Percentiles rank a stretch among this genome's conserved stretches.
Conservation (phyloP, 2,888 invertebrate genomes). For the Eumerus sabulonum region DNA sequence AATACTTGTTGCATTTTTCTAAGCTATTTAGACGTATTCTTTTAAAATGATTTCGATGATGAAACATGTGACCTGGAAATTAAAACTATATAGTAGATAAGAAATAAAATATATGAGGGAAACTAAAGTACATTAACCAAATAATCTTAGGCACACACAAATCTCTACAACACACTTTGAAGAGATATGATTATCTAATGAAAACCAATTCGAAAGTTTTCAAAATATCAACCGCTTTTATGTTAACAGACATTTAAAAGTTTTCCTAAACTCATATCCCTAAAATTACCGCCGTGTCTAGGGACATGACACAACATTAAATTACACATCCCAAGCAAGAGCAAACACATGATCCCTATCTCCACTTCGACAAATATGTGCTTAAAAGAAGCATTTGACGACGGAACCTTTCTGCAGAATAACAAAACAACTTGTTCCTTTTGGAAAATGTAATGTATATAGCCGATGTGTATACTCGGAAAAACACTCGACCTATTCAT, state of each 20-base stretch:
- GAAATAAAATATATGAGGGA: too few species aligned
- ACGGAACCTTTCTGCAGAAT: constrained; percentile 24
- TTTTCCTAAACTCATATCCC: constrained; percentile 15
- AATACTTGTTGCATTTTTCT: too few species aligned
- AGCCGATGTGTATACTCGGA: too few species aligned
- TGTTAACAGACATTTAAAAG: constrained; percentile 5
- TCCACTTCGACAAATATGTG: constrained; percentile 10
- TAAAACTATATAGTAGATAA: too few species aligned
- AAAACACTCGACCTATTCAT: too few species aligned
- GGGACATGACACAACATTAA: constrained; percentile 8
- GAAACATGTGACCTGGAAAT: too few species aligned
- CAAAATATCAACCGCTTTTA: constrained; percentile 1
- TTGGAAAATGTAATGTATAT: too few species aligned
- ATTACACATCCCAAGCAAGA: neutral
- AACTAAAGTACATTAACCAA: too few species aligned
- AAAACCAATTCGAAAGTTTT: constrained; percentile 19
- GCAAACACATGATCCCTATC: constrained; percentile 9
- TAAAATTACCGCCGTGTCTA: neutral
- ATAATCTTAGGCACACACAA: too few species aligned
- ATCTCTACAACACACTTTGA: neutral
- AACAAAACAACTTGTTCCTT: constrained; percentile 32
- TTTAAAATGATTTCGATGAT: too few species aligned
- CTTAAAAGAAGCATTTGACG: neutral
- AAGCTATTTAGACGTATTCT: too few species aligned
- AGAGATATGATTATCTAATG: neutral